Evolutionary conservation across 2,888 invertebrate genomes (phyloP).

Genomic region (Tenthredo mesomela): DNA sequence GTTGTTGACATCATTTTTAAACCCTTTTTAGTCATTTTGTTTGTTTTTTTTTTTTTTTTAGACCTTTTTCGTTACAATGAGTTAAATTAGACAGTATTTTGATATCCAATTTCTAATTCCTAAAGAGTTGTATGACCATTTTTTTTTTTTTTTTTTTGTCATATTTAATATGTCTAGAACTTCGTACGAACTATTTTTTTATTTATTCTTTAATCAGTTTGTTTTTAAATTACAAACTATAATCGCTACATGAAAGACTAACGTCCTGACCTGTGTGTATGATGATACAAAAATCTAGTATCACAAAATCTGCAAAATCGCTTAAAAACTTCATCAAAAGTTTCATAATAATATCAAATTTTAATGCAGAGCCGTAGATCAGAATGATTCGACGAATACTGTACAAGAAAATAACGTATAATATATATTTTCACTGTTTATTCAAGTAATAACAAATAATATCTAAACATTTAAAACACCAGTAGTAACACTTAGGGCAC

Average conservation of each 20-base stretch:
- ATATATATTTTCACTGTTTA: neutral
- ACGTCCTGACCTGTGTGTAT: neutral
- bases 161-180: neutral
- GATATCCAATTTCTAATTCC: neutral
- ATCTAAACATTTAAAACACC: constrained; percentile 19
- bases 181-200: neutral
- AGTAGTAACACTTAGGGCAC: constrained; percentile 18
- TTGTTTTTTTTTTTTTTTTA: too few relatives aligned
- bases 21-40: neutral
- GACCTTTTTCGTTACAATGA: neutral
- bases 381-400: neutral
- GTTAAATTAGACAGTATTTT: neutral
- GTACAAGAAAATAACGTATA: neutral
- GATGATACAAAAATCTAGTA: neutral
- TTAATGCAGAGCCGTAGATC: neutral
- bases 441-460: neutral
- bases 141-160: neutral
- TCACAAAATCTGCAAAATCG: neutral
- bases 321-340: neutral
- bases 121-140: neutral
- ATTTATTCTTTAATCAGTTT: neutral
- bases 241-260: neutral
- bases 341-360: neutral
- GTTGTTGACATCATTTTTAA: neutral
- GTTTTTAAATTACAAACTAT: neutral